These are phyloP conservation scores for Tachina lurida DNA, from an alignment of 2,888 invertebrate species.

Conservation along the genomic window DNA sequence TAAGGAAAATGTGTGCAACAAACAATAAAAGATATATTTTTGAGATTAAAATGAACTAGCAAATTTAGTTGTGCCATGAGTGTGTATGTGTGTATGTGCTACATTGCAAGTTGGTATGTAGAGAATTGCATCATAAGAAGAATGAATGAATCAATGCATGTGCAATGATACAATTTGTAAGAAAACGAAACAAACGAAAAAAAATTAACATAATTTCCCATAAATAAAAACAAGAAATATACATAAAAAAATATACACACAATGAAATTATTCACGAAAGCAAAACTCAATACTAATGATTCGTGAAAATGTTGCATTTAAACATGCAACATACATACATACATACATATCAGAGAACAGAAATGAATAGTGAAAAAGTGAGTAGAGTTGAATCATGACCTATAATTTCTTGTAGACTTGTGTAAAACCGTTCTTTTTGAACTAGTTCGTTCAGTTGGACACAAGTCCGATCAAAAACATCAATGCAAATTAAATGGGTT, in stretches of 20 bases:
- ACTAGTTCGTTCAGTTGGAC: too few relatives aligned
- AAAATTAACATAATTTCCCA: slow-evolving; percentile 57
- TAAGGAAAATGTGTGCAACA: slow-evolving; percentile 28
- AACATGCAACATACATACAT: too few relatives aligned
- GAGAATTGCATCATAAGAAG: slow-evolving; percentile 65
- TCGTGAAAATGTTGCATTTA: slow-evolving; percentile 46
- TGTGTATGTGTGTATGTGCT: slow-evolving; percentile 11
- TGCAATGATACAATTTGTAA: slow-evolving; percentile 48
- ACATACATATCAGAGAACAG: too few relatives aligned
- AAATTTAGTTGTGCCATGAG: not conserved
- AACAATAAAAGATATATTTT: slow-evolving; percentile 55
- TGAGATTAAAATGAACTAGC: slow-evolving; percentile 34
- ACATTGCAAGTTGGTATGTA: slow-evolving; percentile 32
- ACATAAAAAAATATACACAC: slow-evolving; percentile 31
- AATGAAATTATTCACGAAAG: slow-evolving; percentile 59
- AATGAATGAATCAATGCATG: slow-evolving; percentile 48
- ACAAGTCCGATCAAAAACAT: too few relatives aligned
- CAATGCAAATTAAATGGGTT: too few relatives aligned
- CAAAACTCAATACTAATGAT: slow-evolving; percentile 66
- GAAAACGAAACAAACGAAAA: not conserved
- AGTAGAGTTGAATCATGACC: too few relatives aligned
- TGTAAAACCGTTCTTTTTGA: too few relatives aligned
- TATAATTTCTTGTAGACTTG: too few relatives aligned
- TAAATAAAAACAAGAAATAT: slow-evolving; percentile 21
- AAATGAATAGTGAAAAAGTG: too few relatives aligned